phyloP scores from a whole-genome alignment of 2,797 vertebrate genomes.

The Pyrocephalus nanus region DNA sequence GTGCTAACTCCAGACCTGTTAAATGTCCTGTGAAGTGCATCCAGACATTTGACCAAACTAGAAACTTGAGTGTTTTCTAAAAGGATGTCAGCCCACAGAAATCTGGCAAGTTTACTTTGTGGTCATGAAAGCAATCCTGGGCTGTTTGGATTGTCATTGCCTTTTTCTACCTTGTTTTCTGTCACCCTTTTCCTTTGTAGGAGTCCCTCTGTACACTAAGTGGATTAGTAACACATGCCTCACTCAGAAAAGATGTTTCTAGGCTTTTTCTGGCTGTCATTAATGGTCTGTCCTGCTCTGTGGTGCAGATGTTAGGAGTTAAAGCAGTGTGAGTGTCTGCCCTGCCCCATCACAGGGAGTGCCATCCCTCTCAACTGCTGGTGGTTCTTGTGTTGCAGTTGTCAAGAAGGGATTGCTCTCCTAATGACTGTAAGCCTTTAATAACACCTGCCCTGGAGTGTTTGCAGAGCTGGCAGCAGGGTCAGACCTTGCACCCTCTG shows the following conservation, averaged over 20 bases:
- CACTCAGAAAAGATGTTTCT: neutral
- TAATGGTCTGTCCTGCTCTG: accelerated
- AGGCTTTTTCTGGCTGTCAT: neutral
- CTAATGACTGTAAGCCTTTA: neutral
- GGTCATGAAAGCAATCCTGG: neutral
- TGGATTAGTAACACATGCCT: neutral
- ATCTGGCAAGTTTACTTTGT: neutral
- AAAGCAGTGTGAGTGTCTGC: neutral
- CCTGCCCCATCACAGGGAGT: neutral
- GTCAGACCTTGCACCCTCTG: neutral
- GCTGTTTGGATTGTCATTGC: neutral
- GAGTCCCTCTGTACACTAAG: neutral
- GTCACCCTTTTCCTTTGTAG: neutral
- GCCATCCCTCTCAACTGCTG: neutral
- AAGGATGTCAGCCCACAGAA: neutral
- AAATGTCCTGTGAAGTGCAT: neutral
- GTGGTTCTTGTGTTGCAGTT: neutral
- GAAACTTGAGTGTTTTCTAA: neutral
- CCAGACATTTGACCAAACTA: neutral
- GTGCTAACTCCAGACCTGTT: neutral
- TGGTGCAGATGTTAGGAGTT: neutral
- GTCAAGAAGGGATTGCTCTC: neutral
- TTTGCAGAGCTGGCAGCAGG: neutral
- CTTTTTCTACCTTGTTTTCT: neutral
- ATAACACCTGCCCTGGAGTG: neutral